These are phyloP conservation scores for Cricetomys ansorgei DNA, from an alignment of 2,113 vertebrate species.

Conservation along the genomic window DNA sequence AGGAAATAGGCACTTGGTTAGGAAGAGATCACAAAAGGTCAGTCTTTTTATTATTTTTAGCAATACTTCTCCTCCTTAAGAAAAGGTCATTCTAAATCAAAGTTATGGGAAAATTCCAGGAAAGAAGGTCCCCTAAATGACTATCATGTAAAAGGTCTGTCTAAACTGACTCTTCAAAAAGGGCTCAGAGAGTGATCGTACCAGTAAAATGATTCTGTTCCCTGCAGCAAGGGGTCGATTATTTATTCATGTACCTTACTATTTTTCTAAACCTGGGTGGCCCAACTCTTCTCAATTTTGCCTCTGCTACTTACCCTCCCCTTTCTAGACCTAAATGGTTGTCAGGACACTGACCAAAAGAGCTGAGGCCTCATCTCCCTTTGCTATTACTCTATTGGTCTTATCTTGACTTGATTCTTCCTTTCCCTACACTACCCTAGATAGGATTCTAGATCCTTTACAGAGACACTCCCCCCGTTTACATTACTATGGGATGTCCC, in stretches of 20 bases:
- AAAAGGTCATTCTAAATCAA: neutral
- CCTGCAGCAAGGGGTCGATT: neutral
- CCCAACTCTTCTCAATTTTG: neutral
- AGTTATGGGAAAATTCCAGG: neutral
- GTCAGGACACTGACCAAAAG: neutral
- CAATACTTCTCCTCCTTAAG: neutral
- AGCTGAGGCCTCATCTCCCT: neutral
- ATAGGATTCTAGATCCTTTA: neutral
- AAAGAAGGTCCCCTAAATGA: neutral
- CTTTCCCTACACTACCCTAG: fast-evolving
- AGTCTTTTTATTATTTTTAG: neutral
- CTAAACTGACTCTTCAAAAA: neutral
- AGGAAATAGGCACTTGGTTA: neutral
- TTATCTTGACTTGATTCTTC: neutral
- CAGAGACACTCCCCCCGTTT: neutral
- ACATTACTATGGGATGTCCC: fast-evolving
- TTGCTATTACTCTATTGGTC: neutral
- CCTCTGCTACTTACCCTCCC: neutral
- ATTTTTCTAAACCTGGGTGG: neutral
- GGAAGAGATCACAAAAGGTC: neutral
- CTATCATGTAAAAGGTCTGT: neutral
- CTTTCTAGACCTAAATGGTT: neutral
- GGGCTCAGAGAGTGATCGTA: neutral
- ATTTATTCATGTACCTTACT: neutral
- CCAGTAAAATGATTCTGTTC: neutral